Evolutionary conservation across 1,140 invertebrate species (phyloP).

Genomic region (Tigriopus japonicus): DNA sequence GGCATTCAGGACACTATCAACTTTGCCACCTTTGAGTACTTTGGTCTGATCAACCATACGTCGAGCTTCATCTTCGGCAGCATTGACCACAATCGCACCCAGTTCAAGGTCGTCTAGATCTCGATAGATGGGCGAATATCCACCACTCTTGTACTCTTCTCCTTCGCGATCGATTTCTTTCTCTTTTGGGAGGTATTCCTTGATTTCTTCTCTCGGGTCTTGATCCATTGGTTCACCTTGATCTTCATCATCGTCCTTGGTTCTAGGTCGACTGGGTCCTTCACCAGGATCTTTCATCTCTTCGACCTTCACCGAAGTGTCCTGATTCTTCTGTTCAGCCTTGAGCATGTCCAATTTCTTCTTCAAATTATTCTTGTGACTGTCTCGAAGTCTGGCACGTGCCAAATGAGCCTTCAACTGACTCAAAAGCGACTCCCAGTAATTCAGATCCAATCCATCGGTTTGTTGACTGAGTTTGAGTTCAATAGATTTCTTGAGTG

Average conservation of each 20-base stretch:
- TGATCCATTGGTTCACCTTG: constrained; percentile 20
- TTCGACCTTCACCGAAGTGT: not conserved
- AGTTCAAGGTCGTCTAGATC: constrained; percentile 49
- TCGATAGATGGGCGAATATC: constrained; percentile 64
- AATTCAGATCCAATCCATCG: constrained; percentile 85
- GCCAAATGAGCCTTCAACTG: constrained; percentile 90
- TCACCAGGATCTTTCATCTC: constrained; percentile 18
- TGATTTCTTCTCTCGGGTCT: constrained; percentile 12
- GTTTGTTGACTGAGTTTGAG: constrained; percentile 59
- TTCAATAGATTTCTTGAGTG: constrained; percentile 67
- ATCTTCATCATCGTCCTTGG: constrained; percentile 14
- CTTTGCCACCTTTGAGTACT: constrained; percentile 23
- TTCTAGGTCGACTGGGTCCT: constrained; percentile 17
- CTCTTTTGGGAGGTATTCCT: constrained; percentile 21
- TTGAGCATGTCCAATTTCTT: constrained; percentile 76
- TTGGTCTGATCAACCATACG: constrained; percentile 49
- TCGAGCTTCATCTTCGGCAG: constrained; percentile 54
- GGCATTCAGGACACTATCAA: constrained; percentile 18
- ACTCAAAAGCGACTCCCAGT: constrained; percentile 86
- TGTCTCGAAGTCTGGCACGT: constrained; percentile 65
- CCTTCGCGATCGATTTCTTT: constrained; percentile 22
- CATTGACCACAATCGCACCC: constrained; percentile 53
- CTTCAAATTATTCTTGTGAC: constrained; percentile 76
- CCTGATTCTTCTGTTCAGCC: constrained; percentile 52
- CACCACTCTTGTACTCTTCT: constrained; percentile 48